Conservation (phyloP, 1,140 invertebrate genomes). For the Bilobella aurantiaca region DNA sequence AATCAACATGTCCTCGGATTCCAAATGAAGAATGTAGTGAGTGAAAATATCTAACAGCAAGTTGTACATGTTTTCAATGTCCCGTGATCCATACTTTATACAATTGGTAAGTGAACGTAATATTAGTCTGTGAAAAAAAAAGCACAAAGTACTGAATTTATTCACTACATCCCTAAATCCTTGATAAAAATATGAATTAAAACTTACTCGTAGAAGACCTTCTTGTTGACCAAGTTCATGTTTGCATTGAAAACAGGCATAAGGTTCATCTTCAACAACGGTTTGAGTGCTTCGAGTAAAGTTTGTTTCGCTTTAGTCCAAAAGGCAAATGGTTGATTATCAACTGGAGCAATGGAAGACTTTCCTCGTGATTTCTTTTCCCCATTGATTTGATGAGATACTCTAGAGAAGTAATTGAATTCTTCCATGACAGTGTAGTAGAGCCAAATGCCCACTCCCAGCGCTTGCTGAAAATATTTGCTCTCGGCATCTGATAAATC, state of each 20-base stretch:
- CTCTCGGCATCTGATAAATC: not conserved
- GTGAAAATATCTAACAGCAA: not conserved
- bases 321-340: not conserved
- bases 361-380: not conserved
- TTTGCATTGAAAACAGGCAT: not conserved
- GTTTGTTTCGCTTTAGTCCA: not conserved
- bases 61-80: not conserved
- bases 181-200: not conserved
- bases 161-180: not conserved
- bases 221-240: not conserved
- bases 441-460: not conserved
- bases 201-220: conserved; percentile 5
- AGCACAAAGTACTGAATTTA: too few species aligned
- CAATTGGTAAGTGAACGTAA: not conserved
- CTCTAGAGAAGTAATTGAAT: not conserved
- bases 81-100: not conserved
- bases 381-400: not conserved
- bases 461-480: not conserved
- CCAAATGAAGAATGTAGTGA: not conserved
- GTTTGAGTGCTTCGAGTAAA: not conserved
- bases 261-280: not conserved
- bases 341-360: not conserved
- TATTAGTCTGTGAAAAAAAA: not conserved
- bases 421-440: not conserved
- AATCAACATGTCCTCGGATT: not conserved